Evolutionary conservation across 1,140 invertebrate genomes (phyloP).

Genomic region (Paracyclopina nana): DNA sequence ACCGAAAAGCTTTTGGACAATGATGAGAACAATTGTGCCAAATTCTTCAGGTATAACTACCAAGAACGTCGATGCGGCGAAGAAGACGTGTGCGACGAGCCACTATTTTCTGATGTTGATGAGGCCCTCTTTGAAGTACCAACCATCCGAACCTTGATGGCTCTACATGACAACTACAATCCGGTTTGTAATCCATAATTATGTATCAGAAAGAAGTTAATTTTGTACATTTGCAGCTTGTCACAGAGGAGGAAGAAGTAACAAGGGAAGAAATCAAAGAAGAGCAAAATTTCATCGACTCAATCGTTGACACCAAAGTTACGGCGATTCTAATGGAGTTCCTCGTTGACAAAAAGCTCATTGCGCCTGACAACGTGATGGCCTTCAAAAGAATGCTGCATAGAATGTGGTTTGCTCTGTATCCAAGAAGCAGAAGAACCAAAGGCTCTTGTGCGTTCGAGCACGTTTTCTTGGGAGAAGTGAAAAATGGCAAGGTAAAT

Average conservation of each 20-base stretch:
- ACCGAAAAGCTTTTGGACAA: background rate
- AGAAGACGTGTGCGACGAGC: background rate
- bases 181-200: background rate
- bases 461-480: background rate
- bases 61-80: background rate
- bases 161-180: background rate
- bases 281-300: background rate
- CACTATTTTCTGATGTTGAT: background rate
- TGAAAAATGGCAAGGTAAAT: background rate
- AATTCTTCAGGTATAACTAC: background rate
- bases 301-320: background rate
- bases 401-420: slow-evolving; percentile 1
- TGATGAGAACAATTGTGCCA: slow-evolving; percentile 3
- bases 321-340: background rate
- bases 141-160: background rate
- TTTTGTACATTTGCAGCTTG: background rate
- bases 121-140: background rate
- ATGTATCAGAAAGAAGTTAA: background rate
- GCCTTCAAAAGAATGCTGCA: background rate
- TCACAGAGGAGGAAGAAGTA: background rate
- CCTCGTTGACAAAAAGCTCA: background rate
- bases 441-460: slow-evolving; percentile 1
- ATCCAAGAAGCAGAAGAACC: background rate
- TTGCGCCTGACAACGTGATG: background rate
- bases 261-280: background rate